Conservation (phyloP, 1,140 invertebrate species). For the Fopius arisanus region DNA sequence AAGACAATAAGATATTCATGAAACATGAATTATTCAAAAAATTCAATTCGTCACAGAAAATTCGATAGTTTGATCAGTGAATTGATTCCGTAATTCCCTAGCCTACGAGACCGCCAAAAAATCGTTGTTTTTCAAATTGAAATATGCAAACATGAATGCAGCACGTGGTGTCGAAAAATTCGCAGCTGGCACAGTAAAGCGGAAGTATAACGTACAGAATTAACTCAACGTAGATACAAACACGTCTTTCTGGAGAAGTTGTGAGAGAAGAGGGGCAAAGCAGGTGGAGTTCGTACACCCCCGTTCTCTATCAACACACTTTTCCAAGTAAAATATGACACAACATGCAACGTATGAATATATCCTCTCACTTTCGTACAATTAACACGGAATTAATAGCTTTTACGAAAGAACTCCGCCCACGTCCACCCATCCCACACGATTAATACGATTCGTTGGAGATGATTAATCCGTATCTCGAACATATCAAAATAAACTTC, state of each 20-base stretch:
- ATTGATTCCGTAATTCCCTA: too few species aligned
- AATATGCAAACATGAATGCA: constrained; percentile 7
- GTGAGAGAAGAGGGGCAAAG: constrained; percentile 18
- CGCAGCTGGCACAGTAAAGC: constrained; percentile 37
- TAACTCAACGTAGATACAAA: constrained; percentile 27
- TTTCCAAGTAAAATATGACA: neutral
- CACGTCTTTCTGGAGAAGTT: constrained; percentile 5
- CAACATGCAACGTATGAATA: neutral
- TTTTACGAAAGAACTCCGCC: neutral
- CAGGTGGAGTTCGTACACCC: constrained; percentile 33
- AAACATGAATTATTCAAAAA: too few species aligned
- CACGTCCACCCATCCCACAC: neutral
- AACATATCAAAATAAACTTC: neutral
- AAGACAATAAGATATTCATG: too few species aligned
- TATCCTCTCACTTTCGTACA: neutral
- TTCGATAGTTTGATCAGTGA: too few species aligned
- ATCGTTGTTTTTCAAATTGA: neutral
- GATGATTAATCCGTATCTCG: neutral
- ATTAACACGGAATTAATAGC: constrained; percentile 3
- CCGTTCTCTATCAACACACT: constrained; percentile 14
- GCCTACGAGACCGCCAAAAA: too few species aligned
- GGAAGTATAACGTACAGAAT: constrained; percentile 29
- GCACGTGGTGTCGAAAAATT: constrained; percentile 22
- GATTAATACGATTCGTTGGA: constrained; percentile 8
- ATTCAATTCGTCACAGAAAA: too few species aligned